These are phyloP conservation scores for Mormyrus proboscirostris DNA, from an alignment of 2,797 vertebrate species.

Conservation along the genomic window DNA sequence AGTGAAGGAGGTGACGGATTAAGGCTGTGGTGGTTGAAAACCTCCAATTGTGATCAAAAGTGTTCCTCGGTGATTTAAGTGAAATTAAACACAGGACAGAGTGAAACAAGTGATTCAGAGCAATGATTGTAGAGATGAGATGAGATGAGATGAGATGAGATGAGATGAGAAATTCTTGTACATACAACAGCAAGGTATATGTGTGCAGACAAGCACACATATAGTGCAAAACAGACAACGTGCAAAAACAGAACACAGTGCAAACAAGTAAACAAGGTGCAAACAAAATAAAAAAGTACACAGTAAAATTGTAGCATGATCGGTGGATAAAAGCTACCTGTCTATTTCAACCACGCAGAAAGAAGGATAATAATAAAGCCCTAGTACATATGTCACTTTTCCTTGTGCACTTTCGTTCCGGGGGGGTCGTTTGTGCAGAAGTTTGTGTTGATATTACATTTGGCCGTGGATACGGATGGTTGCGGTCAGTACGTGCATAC, in stretches of 20 bases:
- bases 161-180: neutral
- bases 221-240: neutral
- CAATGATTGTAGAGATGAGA: neutral
- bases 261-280: neutral
- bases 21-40: neutral
- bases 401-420: neutral
- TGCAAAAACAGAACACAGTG: neutral
- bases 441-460: neutral
- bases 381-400: neutral
- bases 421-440: neutral
- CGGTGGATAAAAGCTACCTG: neutral
- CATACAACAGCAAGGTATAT: neutral
- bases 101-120: neutral
- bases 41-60: neutral
- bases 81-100: neutral
- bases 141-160: neutral
- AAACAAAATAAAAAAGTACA: neutral
- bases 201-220: neutral
- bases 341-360: neutral
- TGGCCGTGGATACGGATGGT: neutral
- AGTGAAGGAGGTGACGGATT: neutral
- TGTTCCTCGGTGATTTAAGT: neutral
- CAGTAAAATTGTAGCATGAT: neutral
- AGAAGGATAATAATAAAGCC: constrained; percentile 1
- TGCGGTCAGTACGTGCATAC: neutral